Percentiles rank a stretch among this genome's conserved stretches.
Evolutionary conservation across 2,113 vertebrate species (phyloP).

Genomic region (human): GRCh38 chr2:148448001-148448500

Average conservation of each 20-base stretch:
- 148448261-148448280: neutral
- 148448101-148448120: neutral
- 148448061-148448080: neutral
- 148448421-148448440: neutral
- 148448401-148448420: neutral
- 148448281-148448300: slow-evolving; percentile 32
- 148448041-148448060: neutral
- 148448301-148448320: neutral
- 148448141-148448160: neutral
- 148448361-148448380: neutral
- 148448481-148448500: neutral
- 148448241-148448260: neutral
- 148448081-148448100: neutral
- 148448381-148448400: slow-evolving; percentile 8
- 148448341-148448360: neutral
- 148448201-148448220: neutral
- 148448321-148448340: neutral
- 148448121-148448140: neutral
- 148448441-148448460: slow-evolving; percentile 1
- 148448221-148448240: neutral
- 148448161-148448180: slow-evolving; percentile 19
- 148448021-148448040: neutral
- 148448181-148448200: slow-evolving; percentile 1
- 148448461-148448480: neutral
- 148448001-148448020: neutral